A percentile compares a stretch with the other conserved stretches of the same genome.
These are phyloP conservation scores for Ernsta delagoae DNA, from an alignment of 2,888 invertebrate genomes.

Conservation along the genomic window DNA sequence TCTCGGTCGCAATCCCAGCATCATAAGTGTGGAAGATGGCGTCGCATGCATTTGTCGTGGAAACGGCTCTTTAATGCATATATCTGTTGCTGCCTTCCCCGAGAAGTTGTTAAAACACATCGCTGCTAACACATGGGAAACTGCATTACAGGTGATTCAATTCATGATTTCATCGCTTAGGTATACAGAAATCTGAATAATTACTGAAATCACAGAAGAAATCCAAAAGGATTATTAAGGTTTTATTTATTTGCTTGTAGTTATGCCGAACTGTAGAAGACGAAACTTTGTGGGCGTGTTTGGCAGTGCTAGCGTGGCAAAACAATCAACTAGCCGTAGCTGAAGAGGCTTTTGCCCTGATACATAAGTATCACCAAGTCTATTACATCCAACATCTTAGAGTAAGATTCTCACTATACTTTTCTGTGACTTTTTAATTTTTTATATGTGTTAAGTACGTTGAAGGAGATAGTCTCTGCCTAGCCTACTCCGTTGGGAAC, in stretches of 20 bases:
- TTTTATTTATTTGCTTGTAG: slow-evolving; percentile 50
- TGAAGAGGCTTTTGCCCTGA: slow-evolving; percentile 95
- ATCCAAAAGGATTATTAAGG: too few species aligned
- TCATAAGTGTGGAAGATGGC: slow-evolving; percentile 93
- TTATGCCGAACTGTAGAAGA: slow-evolving; percentile 80
- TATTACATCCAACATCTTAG: slow-evolving; percentile 93
- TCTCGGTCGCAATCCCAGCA: slow-evolving; percentile 93
- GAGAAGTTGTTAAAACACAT: slow-evolving; percentile 85
- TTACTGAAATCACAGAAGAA: too few species aligned
- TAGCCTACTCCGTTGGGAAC: too few species aligned
- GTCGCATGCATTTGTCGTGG: slow-evolving; percentile 93
- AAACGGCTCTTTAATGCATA: slow-evolving; percentile 93
- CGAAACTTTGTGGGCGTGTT: slow-evolving; percentile 94
- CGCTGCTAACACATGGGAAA: slow-evolving; percentile 92
- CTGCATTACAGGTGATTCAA: slow-evolving; percentile 89
- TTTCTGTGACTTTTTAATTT: too few species aligned
- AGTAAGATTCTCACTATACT: slow-evolving; percentile 76
- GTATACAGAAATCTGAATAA: too few species aligned
- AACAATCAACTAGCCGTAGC: slow-evolving; percentile 94
- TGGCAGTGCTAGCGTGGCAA: slow-evolving; percentile 96
- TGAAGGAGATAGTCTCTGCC: too few species aligned
- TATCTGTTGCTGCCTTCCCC: slow-evolving; percentile 89
- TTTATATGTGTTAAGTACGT: too few species aligned
- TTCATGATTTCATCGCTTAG: too few species aligned
- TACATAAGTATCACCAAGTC: slow-evolving; percentile 88